Percentiles rank a stretch among this genome's conserved stretches.
Evolutionary conservation across 2,797 vertebrate genomes (phyloP).

Genomic region (Coccyzus lansbergi): DNA sequence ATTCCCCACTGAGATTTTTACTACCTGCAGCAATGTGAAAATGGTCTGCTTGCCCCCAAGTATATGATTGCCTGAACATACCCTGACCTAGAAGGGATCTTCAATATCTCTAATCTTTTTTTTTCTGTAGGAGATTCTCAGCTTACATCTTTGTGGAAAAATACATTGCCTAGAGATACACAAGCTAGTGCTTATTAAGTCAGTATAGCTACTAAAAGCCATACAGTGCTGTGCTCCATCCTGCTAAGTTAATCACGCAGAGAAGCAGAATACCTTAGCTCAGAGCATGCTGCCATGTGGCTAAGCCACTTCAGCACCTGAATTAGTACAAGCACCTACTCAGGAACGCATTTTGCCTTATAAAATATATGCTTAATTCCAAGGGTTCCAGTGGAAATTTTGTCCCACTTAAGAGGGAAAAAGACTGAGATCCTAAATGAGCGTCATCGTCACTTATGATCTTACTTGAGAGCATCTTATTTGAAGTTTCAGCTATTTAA

Average conservation of each 20-base stretch:
- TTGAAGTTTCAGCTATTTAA: not conserved
- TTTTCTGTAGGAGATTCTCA: not conserved
- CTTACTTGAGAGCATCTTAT: not conserved
- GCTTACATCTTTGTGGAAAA: not conserved
- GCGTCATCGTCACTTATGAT: not conserved
- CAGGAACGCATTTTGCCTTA: conserved; percentile 22
- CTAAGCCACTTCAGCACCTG: not conserved
- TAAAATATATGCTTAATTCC: not conserved
- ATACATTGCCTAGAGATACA: not conserved
- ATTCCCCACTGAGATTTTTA: not conserved
- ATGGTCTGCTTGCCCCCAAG: not conserved
- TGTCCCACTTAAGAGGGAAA: not conserved
- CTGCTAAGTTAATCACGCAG: not conserved
- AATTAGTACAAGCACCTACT: not conserved
- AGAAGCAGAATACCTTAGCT: not conserved
- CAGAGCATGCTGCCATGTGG: not conserved
- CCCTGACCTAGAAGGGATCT: not conserved
- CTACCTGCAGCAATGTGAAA: not conserved
- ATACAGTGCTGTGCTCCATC: not conserved
- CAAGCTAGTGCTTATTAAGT: not conserved
- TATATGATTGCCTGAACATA: not conserved
- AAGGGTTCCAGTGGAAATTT: not conserved
- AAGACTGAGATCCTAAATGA: not conserved
- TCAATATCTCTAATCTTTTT: not conserved
- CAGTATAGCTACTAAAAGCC: not conserved